Conservation (phyloP, 2,797 vertebrate genomes). For the Oreochromis mossambicus region DNA sequence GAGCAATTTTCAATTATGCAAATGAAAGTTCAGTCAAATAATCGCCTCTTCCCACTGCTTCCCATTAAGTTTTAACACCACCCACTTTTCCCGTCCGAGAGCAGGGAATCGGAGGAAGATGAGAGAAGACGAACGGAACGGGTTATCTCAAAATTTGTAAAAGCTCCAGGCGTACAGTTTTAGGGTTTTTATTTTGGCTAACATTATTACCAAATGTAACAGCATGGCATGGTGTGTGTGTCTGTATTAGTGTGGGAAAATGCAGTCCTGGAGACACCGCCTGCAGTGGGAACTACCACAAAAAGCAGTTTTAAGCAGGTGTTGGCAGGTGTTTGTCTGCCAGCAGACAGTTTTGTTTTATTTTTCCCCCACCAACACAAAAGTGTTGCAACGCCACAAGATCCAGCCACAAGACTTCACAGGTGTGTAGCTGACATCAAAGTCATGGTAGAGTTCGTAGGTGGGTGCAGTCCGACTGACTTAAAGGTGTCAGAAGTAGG, state of each 20-base stretch:
- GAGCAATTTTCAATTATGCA: conserved; percentile 28
- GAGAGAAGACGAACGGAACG: conserved; percentile 2
- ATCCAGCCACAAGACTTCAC: not conserved
- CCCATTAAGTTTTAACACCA: conserved; percentile 21
- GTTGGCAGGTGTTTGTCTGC: not conserved
- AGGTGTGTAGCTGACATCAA: not conserved
- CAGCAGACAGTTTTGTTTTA: not conserved
- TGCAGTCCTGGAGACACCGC: not conserved
- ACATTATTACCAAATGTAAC: not conserved
- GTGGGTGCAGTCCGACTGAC: not conserved
- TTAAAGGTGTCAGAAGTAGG: not conserved
- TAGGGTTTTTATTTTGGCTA: not conserved
- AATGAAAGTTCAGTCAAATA: conserved; percentile 32
- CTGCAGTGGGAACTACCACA: not conserved
- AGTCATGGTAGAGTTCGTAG: not conserved
- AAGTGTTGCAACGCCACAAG: not conserved
- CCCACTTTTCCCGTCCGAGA: conserved; percentile 30
- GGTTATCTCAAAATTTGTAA: not conserved
- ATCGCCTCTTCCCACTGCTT: conserved; percentile 19
- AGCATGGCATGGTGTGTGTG: not conserved
- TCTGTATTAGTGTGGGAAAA: not conserved
- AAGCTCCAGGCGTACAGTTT: not conserved
- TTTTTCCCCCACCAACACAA: not conserved
- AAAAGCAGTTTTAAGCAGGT: not conserved
- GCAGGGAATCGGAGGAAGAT: conserved; percentile 16